phyloP scores from a whole-genome alignment of 2,888 invertebrate genomes.

The Eupithecia insigniata region DNA sequence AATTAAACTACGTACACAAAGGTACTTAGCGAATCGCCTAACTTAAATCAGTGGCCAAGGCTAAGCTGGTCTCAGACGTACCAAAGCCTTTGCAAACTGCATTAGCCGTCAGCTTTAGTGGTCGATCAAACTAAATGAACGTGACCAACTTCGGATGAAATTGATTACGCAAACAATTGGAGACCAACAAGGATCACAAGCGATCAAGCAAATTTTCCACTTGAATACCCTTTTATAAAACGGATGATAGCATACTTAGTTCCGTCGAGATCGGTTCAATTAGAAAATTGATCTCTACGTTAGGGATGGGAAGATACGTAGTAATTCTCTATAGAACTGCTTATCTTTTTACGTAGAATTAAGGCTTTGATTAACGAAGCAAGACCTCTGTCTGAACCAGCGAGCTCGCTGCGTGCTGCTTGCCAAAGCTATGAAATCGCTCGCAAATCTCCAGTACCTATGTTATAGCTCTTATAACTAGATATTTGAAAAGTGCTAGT shows the following conservation, averaged over 20 bases:
- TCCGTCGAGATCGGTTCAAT: constrained; percentile 17
- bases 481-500: neutral
- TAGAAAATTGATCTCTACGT: constrained; percentile 22
- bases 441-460: too few relatives aligned
- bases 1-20: neutral
- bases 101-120: neutral
- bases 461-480: too few relatives aligned
- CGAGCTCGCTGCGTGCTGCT: too few relatives aligned
- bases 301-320: constrained; percentile 5
- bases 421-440: too few relatives aligned
- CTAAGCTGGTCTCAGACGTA: constrained; percentile 4
- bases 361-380: too few relatives aligned
- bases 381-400: too few relatives aligned
- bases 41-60: neutral
- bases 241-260: constrained; percentile 4
- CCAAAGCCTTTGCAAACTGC: constrained; percentile 5
- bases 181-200: neutral
- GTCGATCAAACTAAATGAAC: neutral
- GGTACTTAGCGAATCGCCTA: neutral
- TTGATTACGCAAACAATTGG: constrained; percentile 1
- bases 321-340: too few relatives aligned
- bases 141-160: neutral
- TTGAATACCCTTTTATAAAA: constrained; percentile 1
- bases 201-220: constrained; percentile 15
- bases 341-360: too few relatives aligned